Base-by-base conservation (phyloP, 2,797 vertebrate species). In the Gadopsis bispinosus region DNA sequence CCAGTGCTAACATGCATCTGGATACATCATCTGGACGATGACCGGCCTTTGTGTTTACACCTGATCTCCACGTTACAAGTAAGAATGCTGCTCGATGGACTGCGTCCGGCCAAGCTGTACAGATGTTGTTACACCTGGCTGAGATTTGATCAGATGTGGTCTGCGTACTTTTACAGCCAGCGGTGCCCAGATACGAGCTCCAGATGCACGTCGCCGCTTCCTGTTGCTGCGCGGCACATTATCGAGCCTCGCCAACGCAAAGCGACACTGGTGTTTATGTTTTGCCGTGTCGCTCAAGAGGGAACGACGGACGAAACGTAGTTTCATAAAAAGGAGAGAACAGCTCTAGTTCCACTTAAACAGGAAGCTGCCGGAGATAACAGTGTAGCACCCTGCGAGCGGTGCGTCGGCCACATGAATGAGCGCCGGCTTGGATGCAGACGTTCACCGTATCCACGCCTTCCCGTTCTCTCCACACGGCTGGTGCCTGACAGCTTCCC, bases 401-500 rank as follows among this genome's bases (percentile, higher is more conserved):
- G n/a, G n/a, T n/a, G 9, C 8, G 19, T 11, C 43, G 39, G n/a
- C 14, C 20, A 22, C 26, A 37, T 29, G 43, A 69, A 33, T 0
- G 43, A 20, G 43, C 4, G 22, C 11, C 4, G 54, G 12, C 8
- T 37, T 4, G 3, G 8, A 54, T 1, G 35, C 51, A 65, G 56
- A 64, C 51, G 13, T 11, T 35, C 19, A 2, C 33, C 33, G 26
- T 8, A 13, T 69, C 35, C 37, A 19, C 35, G 51, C 50, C 4
- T 16, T 54, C 45, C 35, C 16, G n/a, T 20, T 45, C 26, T 37
- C 39, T 61, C 0, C 55, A 4, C 14, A 0, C 45, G 41, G 45
- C n/a, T n/a, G n/a, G n/a, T 22, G 29, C 73, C 54, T 56, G 65
- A 82, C 64, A 70, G 66, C 17, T 61, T 62, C 31, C 48, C 74